Evolutionary conservation across 2,113 vertebrate genomes (phyloP), one percentile per base, ranked within the genome.

Genomic region (Rhadina sibilatrix): DNA sequence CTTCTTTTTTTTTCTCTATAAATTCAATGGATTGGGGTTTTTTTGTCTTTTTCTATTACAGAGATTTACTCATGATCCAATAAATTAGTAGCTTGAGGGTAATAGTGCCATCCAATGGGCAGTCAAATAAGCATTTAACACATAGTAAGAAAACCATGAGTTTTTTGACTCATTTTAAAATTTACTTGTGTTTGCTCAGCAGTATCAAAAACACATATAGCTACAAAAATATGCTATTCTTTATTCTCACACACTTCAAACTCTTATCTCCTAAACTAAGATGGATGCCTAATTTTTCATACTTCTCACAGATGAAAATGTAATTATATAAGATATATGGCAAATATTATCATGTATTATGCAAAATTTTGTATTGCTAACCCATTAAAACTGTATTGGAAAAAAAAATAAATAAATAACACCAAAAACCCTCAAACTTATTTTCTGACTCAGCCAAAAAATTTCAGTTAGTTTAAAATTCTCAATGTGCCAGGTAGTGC

Each of bases 271-370:
- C 61, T 49, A 44, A 85, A 44, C 16, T 31, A 23, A 69, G 31
- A n/a, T 15, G 57, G 4, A 33, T 59, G 11, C 2, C 19, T 21
- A 64, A 68, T 44, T 77, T 9, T 69, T 88, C 28, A 44, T 79
- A 37, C 3, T 74, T 75, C 23, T 68, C 9, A 25, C 15, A 72
- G 40, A 37, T 59, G 6, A 66, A 53, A 80, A 83, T 40, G 35
- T 21, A 27, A 5, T 54, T 2, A 53, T 42, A 33, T 52, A 86
- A 89, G 14, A 23, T 56, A 47, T 0, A 0, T n/a, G 28, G 11
- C 11, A 69, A 84, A 61, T 69, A 52, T 13, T 50, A 19, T 38
- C 13, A 28, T 13, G 8, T 63, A 42, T 5, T 14, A 19, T 44
- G 19, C 9, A 81, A 25, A 66, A 75, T 76, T 56, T 87, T 68